Evolutionary conservation across 2,888 invertebrate genomes (phyloP).

Genomic region (Acanthosepion lycidas): DNA sequence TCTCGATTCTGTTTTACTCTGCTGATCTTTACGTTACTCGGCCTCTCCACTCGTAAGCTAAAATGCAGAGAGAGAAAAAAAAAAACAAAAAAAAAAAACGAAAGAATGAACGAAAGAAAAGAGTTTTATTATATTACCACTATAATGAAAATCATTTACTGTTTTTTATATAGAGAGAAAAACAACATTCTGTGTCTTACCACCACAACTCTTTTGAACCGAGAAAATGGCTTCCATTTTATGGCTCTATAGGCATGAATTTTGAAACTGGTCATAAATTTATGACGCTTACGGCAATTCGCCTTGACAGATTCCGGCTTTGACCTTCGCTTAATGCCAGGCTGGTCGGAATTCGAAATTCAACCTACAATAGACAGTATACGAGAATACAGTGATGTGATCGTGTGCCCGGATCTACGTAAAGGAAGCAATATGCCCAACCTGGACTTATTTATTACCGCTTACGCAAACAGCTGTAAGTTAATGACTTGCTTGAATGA

Average conservation of each 20-base stretch:
- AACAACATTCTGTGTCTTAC: neutral
- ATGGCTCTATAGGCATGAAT: neutral
- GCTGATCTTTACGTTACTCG: no score
- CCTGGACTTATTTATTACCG: neutral
- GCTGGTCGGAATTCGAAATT: neutral
- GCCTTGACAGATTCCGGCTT: neutral
- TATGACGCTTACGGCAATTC: neutral
- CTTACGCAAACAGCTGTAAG: no score
- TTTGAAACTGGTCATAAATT: neutral
- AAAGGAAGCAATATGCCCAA: neutral
- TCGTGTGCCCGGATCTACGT: neutral
- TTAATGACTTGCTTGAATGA: no score
- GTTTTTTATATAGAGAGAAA: neutral
- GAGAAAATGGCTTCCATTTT: neutral
- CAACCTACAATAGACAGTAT: neutral
- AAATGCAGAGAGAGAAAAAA: no score
- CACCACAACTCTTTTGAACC: neutral
- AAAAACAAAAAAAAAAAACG: no score
- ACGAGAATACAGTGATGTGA: neutral
- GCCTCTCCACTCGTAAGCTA: no score
- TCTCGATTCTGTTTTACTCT: no score
- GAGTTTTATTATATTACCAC: neutral
- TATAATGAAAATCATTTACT: neutral
- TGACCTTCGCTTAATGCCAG: neutral
- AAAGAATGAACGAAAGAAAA: no score